Conservation (phyloP, 1,140 invertebrate species). For the Drosophila equinoxialis region DNA sequence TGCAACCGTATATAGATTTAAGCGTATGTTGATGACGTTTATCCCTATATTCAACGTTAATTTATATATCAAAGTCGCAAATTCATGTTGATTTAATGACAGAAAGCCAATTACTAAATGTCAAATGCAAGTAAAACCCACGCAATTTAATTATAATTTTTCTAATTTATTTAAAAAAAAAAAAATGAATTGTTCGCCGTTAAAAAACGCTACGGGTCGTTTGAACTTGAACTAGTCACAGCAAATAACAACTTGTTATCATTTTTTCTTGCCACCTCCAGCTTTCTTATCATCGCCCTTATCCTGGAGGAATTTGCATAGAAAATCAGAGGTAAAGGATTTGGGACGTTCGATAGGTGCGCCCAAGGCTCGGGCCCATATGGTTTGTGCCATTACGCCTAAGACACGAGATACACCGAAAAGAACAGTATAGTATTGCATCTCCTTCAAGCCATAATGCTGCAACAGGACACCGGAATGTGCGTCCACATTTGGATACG, state of each 20-base stretch:
- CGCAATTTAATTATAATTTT: background rate
- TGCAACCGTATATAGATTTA: background rate
- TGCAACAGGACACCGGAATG: constrained; percentile 96
- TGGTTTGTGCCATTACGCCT: constrained; percentile 93
- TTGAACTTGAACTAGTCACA: too few species aligned
- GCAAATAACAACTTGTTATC: background rate
- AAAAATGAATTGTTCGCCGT: too few species aligned
- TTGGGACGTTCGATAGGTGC: constrained; percentile 98
- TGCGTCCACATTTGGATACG: constrained; percentile 99
- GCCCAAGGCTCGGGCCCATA: constrained; percentile 97
- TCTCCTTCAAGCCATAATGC: constrained; percentile 97
- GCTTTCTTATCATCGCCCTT: background rate
- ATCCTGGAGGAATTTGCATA: constrained; percentile 17
- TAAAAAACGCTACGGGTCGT: too few species aligned
- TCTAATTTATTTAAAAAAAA: too few species aligned
- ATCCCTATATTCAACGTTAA: background rate
- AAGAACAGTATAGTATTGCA: constrained; percentile 98
- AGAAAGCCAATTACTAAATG: constrained; percentile 40
- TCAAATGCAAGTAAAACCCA: constrained; percentile 24
- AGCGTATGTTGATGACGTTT: too few species aligned
- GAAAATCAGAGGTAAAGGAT: constrained; percentile 92
- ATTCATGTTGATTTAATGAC: constrained; percentile 21
- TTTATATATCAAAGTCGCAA: constrained; percentile 35
- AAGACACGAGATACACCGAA: constrained; percentile 97
- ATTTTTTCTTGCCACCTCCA: background rate